Percentiles rank a stretch among this genome's conserved stretches.
These are phyloP conservation scores for Casuarius casuarius DNA, from an alignment of 2,113 vertebrate genomes.

Conservation along the genomic window DNA sequence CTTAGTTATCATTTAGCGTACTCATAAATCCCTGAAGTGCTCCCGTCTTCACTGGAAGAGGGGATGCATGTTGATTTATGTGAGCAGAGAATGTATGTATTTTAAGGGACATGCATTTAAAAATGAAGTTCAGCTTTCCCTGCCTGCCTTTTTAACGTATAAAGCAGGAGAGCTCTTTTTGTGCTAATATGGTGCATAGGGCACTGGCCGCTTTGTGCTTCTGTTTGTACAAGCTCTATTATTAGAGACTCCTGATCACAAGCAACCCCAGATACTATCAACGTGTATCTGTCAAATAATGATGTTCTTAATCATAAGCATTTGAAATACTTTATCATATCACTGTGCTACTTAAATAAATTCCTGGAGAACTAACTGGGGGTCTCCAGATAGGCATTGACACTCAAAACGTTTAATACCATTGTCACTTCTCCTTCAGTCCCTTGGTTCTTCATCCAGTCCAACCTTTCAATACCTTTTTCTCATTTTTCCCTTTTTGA, in stretches of 20 bases:
- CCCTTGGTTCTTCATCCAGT: background rate
- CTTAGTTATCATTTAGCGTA: background rate
- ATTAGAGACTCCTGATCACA: background rate
- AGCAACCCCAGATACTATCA: background rate
- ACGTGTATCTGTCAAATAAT: background rate
- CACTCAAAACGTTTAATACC: background rate
- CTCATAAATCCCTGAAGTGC: background rate
- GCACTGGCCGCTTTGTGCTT: background rate
- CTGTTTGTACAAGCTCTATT: background rate
- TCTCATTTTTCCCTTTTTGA: background rate
- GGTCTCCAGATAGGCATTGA: background rate
- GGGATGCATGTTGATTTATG: background rate
- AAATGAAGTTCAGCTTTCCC: background rate
- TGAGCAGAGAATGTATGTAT: background rate
- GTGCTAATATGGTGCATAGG: background rate
- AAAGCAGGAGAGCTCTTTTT: background rate
- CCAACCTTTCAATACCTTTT: background rate
- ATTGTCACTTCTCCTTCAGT: background rate
- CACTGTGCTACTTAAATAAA: background rate
- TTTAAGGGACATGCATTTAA: background rate
- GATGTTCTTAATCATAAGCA: background rate
- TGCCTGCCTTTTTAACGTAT: background rate
- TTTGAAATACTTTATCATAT: background rate
- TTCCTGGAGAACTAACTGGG: background rate
- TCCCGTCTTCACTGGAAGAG: background rate